phyloP scores from a whole-genome alignment of 1,140 invertebrate genomes.

The Pararge aegeria region DNA sequence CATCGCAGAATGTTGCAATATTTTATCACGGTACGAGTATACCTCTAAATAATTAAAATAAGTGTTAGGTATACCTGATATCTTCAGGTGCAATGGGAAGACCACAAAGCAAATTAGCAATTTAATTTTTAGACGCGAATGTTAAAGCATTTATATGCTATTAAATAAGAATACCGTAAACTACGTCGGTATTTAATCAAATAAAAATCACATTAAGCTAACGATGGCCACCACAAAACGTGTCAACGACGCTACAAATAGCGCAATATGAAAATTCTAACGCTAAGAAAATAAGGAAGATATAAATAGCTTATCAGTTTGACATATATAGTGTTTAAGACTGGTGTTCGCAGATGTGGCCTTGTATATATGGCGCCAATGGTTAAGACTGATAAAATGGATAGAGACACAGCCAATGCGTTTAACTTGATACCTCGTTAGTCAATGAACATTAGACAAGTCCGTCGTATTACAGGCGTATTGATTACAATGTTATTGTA shows the following conservation, averaged over 20 bases:
- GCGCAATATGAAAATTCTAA: background rate
- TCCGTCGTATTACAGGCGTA: background rate
- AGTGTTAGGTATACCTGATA: too few species aligned
- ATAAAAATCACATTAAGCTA: background rate
- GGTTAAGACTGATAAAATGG: background rate
- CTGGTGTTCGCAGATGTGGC: background rate
- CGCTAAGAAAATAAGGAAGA: background rate
- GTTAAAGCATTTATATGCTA: background rate
- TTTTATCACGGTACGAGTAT: too few species aligned
- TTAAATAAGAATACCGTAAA: background rate
- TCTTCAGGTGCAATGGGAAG: too few species aligned
- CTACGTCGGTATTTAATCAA: background rate
- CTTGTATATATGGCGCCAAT: background rate
- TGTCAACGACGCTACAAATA: background rate
- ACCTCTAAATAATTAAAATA: too few species aligned
- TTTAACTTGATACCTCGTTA: background rate
- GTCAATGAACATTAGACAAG: background rate
- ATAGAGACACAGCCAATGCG: background rate
- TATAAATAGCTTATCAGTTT: background rate
- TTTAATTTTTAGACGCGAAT: too few species aligned
- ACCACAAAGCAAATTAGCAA: too few species aligned
- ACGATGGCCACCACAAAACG: background rate
- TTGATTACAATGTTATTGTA: background rate
- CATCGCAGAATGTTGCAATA: too few species aligned
- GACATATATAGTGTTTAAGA: background rate